phyloP scores from a whole-genome alignment of 2,888 invertebrate species.

The Vesta saturnalis region DNA sequence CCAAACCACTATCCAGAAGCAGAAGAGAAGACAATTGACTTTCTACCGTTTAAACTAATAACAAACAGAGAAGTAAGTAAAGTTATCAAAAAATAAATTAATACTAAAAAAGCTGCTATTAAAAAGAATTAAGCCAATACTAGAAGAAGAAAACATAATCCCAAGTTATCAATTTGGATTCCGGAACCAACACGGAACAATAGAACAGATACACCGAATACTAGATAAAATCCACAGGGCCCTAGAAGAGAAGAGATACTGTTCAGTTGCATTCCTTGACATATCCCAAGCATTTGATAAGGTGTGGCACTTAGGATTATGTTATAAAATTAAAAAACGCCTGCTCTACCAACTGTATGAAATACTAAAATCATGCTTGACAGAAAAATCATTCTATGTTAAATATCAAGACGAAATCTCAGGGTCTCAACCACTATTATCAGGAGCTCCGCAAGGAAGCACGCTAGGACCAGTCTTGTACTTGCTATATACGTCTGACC shows the following conservation, averaged over 20 bases:
- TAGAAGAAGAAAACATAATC: neutral
- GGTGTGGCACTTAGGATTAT: too few species aligned
- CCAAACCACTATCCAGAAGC: neutral
- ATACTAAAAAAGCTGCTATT: neutral
- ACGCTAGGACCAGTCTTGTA: too few species aligned
- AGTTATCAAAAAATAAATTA: neutral
- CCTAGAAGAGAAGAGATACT: too few species aligned
- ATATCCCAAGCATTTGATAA: too few species aligned
- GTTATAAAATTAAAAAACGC: neutral
- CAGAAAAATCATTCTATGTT: neutral
- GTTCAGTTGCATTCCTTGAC: too few species aligned
- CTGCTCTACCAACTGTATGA: neutral
- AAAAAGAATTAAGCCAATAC: neutral
- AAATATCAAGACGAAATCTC: neutral
- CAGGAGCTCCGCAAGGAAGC: neutral
- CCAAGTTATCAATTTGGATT: neutral
- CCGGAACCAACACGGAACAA: too few species aligned
- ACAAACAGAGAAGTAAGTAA: neutral
- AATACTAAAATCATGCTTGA: neutral
- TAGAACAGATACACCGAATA: too few species aligned
- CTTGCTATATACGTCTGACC: neutral
- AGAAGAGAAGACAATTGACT: neutral
- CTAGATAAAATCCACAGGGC: too few species aligned
- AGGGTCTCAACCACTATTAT: neutral
- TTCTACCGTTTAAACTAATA: neutral